Percentiles rank a stretch among this genome's conserved stretches.
phyloP scores from a whole-genome alignment of 30 jellyfish, hydroid and myxozoan genomes.

The Pseudorhiza aurosa region DNA sequence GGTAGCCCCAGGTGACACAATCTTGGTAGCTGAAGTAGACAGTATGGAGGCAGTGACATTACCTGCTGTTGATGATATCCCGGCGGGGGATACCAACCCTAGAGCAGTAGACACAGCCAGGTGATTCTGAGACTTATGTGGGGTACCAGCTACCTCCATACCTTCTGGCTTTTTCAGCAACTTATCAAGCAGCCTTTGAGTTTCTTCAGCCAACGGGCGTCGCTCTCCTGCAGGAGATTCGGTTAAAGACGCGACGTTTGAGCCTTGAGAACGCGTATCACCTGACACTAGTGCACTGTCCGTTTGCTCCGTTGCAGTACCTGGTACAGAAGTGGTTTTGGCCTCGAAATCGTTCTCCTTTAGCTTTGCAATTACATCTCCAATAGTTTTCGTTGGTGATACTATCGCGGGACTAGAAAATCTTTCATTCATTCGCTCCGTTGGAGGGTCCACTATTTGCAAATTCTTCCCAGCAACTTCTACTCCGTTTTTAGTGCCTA shows the following conservation, averaged over 20 bases:
- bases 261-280: background rate
- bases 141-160: background rate
- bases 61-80: background rate
- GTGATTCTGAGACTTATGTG: background rate
- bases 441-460: background rate
- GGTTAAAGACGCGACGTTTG: background rate
- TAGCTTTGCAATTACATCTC: constrained; percentile 44
- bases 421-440: background rate
- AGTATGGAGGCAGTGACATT: background rate
- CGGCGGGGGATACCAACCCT: background rate
- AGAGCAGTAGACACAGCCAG: background rate
- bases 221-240: background rate
- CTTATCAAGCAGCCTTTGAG: constrained; percentile 48
- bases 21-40: background rate
- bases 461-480: too few species aligned
- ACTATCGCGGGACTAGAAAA: background rate
- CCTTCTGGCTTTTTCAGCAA: constrained; percentile 18
- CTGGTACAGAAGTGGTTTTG: background rate
- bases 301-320: background rate
- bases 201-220: constrained; percentile 40
- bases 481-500: too few species aligned
- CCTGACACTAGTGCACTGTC: background rate
- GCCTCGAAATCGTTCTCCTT: constrained; percentile 56
- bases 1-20: background rate
- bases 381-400: constrained; percentile 19